Evolutionary conservation across 1,140 invertebrate genomes (phyloP), one percentile per base, ranked within the genome.

Genomic region (Bacillus rossius): DNA sequence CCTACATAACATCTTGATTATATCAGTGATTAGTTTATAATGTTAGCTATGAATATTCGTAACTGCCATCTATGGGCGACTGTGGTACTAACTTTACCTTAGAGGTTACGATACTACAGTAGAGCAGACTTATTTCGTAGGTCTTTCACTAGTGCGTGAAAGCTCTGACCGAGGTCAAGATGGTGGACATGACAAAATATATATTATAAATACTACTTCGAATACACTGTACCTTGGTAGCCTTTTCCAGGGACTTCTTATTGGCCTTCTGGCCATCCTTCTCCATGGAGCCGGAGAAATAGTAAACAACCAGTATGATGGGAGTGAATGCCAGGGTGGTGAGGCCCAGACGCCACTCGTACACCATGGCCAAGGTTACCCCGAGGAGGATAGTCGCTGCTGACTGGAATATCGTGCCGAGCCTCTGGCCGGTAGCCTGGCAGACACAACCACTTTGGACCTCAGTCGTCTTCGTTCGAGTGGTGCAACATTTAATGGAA

Each of bases 361-460:
- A 89, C 55, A 80, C 79, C 55, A 91, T 75, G 1, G 86, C 80
- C 2, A 91, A 70, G 1, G 68, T 70, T 5, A 88, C 67, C n/a
- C 82, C 80, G 37, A 81, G 75, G 1, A 71, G 61, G 0, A 91
- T 70, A 1, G 86, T 89, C 1, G 85, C 78, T 4, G 84, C 47
- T 4, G 85, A 82, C 69, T 89, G 84, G 1, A 89, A 65, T 8
- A 89, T 73, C 17, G 81, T 83, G 1, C 87, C 87, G 20, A 90
- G 78, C 55, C 87, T 76, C 65, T 84, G 80, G 19, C 89, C 88
- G 8, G 86, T 87, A 1, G 87, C 87, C 84, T 88, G 50, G n/a
- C 42, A 52, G 2, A 41, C 23, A 34, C 16, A 34, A 34, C 29
- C 10, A 34, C 10, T 34, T 10, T 34, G n/a, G n/a, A n/a, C n/a